Evolutionary conservation across 2,113 vertebrate genomes (phyloP).

Genomic region (Alectura lathami): DNA sequence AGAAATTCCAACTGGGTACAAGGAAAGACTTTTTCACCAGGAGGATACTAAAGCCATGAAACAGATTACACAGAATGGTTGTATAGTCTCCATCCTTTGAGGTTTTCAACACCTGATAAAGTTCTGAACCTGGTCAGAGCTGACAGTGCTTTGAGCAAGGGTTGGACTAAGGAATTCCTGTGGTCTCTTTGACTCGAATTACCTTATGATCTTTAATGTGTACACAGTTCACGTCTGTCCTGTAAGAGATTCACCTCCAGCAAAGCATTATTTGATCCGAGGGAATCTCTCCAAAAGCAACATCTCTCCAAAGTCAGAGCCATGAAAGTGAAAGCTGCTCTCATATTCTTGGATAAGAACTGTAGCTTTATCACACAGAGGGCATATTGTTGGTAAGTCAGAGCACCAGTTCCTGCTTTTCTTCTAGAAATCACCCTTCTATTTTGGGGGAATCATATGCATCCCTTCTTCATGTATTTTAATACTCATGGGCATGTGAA

Average conservation of each 20-base stretch:
- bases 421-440: not conserved
- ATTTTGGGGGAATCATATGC: not conserved
- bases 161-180: not conserved
- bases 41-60: not conserved
- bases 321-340: not conserved
- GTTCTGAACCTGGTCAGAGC: rapidly evolving
- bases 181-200: not conserved
- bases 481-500: not conserved
- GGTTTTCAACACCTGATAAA: not conserved
- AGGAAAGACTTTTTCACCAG: not conserved
- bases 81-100: not conserved
- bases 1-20: not conserved
- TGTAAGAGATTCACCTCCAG: not conserved
- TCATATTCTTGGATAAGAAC: not conserved
- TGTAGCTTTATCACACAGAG: not conserved
- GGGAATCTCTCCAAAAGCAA: not conserved
- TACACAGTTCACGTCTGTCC: not conserved
- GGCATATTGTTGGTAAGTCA: not conserved
- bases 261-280: not conserved
- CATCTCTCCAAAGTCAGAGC: not conserved
- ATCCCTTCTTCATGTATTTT: not conserved
- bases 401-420: not conserved
- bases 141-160: not conserved
- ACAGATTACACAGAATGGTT: not conserved
- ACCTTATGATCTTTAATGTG: not conserved